Evolutionary conservation across 2,888 invertebrate species (phyloP).

Genomic region (Schizotus pectinicornis): DNA sequence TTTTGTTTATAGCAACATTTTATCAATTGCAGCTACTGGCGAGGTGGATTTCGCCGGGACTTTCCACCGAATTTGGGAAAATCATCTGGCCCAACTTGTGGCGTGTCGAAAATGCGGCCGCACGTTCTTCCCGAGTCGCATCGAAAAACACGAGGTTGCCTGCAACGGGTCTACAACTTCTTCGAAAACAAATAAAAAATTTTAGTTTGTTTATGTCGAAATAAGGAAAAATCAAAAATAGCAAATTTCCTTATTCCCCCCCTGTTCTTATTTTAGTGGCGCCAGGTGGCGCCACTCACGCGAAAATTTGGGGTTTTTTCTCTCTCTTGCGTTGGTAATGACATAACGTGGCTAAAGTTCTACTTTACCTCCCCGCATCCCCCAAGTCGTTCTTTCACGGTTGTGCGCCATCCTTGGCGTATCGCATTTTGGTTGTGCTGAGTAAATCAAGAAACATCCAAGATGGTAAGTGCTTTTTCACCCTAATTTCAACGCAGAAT

Average conservation of each 20-base stretch:
- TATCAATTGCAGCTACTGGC: conserved; percentile 48
- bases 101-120: conserved; percentile 67
- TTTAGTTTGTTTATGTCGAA: not conserved
- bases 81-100: conserved; percentile 63
- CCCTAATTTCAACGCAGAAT: conserved; percentile 11
- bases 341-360: conserved; percentile 1
- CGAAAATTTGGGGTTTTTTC: conserved; percentile 3
- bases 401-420: conserved; percentile 90
- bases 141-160: conserved; percentile 51
- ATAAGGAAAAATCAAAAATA: not conserved
- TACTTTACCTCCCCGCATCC: conserved; percentile 35
- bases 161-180: conserved; percentile 30
- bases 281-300: too few species aligned
- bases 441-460: conserved; percentile 84
- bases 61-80: conserved; percentile 60
- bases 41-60: conserved; percentile 53
- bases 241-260: not conserved
- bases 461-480: conserved; percentile 70
- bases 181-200: conserved; percentile 6
- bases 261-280: too few species aligned
- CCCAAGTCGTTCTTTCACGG: conserved; percentile 69
- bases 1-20: not conserved
- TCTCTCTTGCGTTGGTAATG: conserved; percentile 8
- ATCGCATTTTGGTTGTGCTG: conserved; percentile 76
- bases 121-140: conserved; percentile 68